Evolutionary conservation across 2,113 vertebrate genomes (phyloP).

Genomic region (Artemisiospiza belli): DNA sequence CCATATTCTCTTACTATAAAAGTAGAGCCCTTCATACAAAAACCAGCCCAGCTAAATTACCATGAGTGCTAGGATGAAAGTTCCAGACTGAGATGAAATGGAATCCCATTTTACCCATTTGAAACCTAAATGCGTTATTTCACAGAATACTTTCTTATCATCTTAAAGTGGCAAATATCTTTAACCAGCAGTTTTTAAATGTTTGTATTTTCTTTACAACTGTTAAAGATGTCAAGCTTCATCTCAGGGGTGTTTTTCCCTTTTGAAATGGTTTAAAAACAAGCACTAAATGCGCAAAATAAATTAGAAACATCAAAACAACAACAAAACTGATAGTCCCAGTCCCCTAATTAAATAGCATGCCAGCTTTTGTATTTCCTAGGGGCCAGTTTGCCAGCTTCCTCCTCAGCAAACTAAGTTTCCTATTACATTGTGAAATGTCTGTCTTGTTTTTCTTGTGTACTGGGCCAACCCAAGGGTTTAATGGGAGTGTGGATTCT

Average conservation of each 20-base stretch:
- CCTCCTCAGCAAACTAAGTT: background rate
- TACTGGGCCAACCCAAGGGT: background rate
- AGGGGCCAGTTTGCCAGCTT: background rate
- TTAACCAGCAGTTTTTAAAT: background rate
- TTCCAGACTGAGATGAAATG: background rate
- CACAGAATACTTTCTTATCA: background rate
- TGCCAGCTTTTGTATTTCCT: background rate
- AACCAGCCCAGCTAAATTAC: background rate
- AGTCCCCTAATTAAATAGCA: background rate
- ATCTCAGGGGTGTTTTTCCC: rapidly evolving
- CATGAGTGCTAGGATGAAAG: background rate
- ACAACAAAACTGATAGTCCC: background rate
- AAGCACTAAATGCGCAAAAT: background rate
- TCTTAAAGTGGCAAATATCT: background rate
- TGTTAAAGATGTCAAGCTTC: background rate
- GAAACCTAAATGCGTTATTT: background rate
- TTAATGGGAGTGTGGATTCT: background rate
- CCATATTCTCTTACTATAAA: background rate
- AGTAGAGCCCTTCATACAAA: background rate
- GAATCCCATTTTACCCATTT: background rate
- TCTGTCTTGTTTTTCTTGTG: background rate
- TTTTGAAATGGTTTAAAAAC: background rate
- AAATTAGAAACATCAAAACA: background rate
- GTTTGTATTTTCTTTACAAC: background rate
- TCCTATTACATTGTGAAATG: background rate